Evolutionary conservation across 2,113 vertebrate species (phyloP).

Genomic region (Sinocyclocheilus anophthalmus): DNA sequence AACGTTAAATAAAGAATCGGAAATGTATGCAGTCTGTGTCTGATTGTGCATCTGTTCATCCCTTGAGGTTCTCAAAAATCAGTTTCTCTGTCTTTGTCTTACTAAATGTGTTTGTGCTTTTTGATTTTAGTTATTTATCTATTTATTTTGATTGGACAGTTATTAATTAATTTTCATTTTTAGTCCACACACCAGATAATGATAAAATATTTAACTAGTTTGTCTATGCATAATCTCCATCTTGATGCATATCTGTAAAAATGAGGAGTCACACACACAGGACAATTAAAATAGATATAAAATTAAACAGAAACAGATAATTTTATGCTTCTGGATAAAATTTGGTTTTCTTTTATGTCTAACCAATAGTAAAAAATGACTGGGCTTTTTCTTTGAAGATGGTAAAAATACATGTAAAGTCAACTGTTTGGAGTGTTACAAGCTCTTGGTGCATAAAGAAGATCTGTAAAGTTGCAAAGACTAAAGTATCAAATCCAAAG

Average conservation of each 20-base stretch:
- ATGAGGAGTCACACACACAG: neutral
- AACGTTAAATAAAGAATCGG: conserved; percentile 51
- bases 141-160: neutral
- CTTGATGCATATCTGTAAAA: neutral
- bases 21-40: conserved; percentile 24
- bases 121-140: neutral
- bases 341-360: neutral
- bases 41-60: conserved; percentile 33
- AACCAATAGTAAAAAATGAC: no score
- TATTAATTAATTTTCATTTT: neutral
- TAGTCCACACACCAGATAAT: neutral
- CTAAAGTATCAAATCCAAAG: no score
- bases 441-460: no score
- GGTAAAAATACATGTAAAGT: neutral
- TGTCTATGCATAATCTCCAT: neutral
- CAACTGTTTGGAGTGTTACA: no score
- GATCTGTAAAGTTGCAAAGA: no score
- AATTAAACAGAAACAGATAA: neutral
- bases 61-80: neutral
- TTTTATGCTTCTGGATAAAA: neutral
- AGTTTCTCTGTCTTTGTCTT: neutral
- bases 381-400: neutral
- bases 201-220: neutral
- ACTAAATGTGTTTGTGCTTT: neutral
- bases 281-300: neutral